Base-by-base conservation (phyloP, 92 coral and sea anemone genomes). In the Actinostola sp. region DNA sequence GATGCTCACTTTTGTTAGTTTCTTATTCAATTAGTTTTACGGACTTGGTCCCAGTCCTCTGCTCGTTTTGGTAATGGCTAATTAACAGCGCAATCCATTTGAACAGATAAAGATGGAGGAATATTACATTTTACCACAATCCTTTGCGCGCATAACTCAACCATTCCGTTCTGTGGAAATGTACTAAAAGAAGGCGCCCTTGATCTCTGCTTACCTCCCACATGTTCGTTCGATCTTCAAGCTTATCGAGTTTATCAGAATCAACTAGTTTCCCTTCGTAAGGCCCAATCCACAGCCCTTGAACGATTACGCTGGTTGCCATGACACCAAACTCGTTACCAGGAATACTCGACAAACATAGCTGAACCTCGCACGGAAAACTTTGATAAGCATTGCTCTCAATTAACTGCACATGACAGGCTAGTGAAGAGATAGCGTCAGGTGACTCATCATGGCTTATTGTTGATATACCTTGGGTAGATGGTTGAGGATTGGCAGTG, bases 151-250 rank as follows among this genome's bases (percentile, higher is more conserved):
- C n/a, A n/a, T n/a, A n/a, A n/a, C n/a, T n/a, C n/a, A n/a, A n/a
- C n/a, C n/a, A n/a, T n/a, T n/a, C n/a, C n/a, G n/a, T n/a, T n/a
- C n/a, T n/a, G n/a, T n/a, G n/a, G n/a, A n/a, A n/a, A n/a, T n/a
- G n/a, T n/a, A n/a, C n/a, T n/a, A n/a, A n/a, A n/a, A n/a, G n/a
- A n/a, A n/a, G n/a, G n/a, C n/a, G n/a, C n/a, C n/a, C n/a, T n/a
- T n/a, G n/a, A n/a, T n/a, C n/a, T n/a, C n/a, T n/a, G n/a, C 81
- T 31, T 62, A 93, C 98, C 98, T 93, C 98, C 98, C 98, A 93
- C 93, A 93, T 88, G 60, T 81, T 73, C 6, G 84, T 73, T 15
- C 79, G 83, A 66, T 88, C 93, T 70, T 67, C 61, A 42, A 65
- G 66, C 44, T 82, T 57, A 25, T 93, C 86, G 25, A 46, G 20